These are phyloP conservation scores for Diachasma alloeum DNA, from an alignment of 1,140 invertebrate genomes.

Conservation along the genomic window DNA sequence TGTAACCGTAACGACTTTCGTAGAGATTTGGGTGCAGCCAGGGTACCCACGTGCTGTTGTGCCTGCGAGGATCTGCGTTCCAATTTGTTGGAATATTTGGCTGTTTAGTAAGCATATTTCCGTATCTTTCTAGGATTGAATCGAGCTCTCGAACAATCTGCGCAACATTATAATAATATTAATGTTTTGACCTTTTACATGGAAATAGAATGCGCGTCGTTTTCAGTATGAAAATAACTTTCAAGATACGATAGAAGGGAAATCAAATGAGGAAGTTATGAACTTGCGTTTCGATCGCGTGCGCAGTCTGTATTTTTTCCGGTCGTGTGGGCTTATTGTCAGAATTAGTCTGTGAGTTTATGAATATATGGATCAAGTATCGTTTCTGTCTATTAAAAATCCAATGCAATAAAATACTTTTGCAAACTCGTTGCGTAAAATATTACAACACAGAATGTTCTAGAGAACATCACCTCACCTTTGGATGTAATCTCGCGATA, in stretches of 20 bases:
- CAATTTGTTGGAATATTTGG: constrained; percentile 52
- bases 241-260: not conserved
- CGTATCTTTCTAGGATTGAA: constrained; percentile 54
- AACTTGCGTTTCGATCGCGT: not conserved
- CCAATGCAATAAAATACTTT: too few relatives aligned
- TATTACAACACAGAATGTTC: too few relatives aligned
- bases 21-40: constrained; percentile 50
- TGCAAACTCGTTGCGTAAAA: too few relatives aligned
- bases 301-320: not conserved
- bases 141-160: constrained; percentile 58
- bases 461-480: constrained; percentile 40
- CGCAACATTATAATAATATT: not conserved
- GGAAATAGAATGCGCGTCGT: not conserved
- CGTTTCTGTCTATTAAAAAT: too few relatives aligned
- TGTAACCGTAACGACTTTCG: constrained; percentile 36
- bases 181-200: not conserved
- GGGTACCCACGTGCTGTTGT: constrained; percentile 63
- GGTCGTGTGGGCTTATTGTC: too few relatives aligned
- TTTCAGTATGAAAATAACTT: not conserved
- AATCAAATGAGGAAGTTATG: not conserved
- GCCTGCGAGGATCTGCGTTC: constrained; percentile 59
- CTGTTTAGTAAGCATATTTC: constrained; percentile 52
- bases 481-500: constrained; percentile 60
- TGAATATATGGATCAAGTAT: too few relatives aligned
- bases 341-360: too few relatives aligned